Percentiles rank a stretch among this genome's conserved stretches.
Conservation (phyloP, 2,888 invertebrate species). For the Formica aserva region DNA sequence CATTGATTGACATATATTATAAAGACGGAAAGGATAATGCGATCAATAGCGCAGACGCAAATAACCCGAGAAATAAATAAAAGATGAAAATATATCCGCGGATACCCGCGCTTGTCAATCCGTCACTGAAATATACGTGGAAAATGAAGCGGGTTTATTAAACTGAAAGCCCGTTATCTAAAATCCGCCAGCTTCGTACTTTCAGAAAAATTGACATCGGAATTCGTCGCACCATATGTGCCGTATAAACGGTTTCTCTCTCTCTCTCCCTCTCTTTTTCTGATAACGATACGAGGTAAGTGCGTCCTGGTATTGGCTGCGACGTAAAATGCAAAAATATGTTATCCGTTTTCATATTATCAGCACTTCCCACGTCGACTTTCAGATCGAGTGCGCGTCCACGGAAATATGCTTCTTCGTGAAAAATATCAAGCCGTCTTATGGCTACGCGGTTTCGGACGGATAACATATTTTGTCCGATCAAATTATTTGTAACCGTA, state of each 20-base stretch:
- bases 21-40: background rate
- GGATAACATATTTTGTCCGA: conserved; percentile 47
- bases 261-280: conserved; percentile 15
- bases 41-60: background rate
- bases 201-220: conserved; percentile 72
- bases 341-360: conserved; percentile 72
- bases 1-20: background rate
- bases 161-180: conserved; percentile 59
- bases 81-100: background rate
- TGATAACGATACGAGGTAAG: conserved; percentile 62
- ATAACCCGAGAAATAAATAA: conserved; percentile 15
- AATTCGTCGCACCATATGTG: conserved; percentile 57
- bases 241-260: conserved; percentile 5
- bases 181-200: conserved; percentile 62
- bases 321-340: conserved; percentile 73
- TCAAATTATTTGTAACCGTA: conserved; percentile 54
- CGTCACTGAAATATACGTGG: conserved; percentile 14
- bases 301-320: conserved; percentile 55
- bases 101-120: background rate
- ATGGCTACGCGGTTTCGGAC: conserved; percentile 29
- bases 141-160: conserved; percentile 57
- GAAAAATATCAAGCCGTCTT: conserved; percentile 47
- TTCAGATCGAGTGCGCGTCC: conserved; percentile 60
- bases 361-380: conserved; percentile 61
- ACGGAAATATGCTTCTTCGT: conserved; percentile 46